Evolutionary conservation across 2,113 vertebrate species (phyloP).

Genomic region (Bostrychus sinensis): DNA sequence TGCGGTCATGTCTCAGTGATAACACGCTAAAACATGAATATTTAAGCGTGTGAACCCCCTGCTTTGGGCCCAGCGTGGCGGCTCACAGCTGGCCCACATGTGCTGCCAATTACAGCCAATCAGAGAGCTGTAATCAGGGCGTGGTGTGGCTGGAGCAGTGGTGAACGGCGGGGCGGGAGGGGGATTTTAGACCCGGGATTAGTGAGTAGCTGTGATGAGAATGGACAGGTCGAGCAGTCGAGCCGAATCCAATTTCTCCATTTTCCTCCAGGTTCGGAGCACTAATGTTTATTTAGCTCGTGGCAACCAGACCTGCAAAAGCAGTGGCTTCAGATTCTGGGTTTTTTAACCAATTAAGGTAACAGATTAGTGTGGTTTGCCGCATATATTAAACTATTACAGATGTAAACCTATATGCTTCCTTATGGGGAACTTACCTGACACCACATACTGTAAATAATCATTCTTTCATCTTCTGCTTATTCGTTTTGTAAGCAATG

Average conservation of each 20-base stretch:
- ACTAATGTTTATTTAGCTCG: conserved; percentile 48
- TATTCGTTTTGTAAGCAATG: too few species aligned
- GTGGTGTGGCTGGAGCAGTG: conserved; percentile 50
- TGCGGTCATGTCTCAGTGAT: background rate
- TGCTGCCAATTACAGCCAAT: conserved; percentile 80
- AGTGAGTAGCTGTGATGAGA: conserved; percentile 65
- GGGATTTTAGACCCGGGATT: conserved; percentile 63
- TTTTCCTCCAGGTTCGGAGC: conserved; percentile 17
- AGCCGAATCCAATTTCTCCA: conserved; percentile 33
- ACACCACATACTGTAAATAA: background rate
- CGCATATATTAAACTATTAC: conserved; percentile 43
- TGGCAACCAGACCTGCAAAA: conserved; percentile 26
- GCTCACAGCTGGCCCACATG: conserved; percentile 64
- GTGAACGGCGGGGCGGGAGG: conserved; percentile 40
- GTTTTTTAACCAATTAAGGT: conserved; percentile 31
- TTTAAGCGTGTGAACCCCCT: conserved; percentile 8
- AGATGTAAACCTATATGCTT: conserved; percentile 20
- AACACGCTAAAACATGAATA: background rate
- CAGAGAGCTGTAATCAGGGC: conserved; percentile 75
- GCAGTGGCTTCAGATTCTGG: conserved; percentile 15
- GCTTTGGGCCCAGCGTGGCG: conserved; percentile 43
- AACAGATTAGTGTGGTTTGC: conserved; percentile 48
- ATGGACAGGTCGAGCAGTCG: conserved; percentile 39
- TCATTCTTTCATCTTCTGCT: too few species aligned
- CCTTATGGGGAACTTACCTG: conserved; percentile 7